phyloP scores from a whole-genome alignment of 1,140 invertebrate species.

The Aphaenogaster floridana region DNA sequence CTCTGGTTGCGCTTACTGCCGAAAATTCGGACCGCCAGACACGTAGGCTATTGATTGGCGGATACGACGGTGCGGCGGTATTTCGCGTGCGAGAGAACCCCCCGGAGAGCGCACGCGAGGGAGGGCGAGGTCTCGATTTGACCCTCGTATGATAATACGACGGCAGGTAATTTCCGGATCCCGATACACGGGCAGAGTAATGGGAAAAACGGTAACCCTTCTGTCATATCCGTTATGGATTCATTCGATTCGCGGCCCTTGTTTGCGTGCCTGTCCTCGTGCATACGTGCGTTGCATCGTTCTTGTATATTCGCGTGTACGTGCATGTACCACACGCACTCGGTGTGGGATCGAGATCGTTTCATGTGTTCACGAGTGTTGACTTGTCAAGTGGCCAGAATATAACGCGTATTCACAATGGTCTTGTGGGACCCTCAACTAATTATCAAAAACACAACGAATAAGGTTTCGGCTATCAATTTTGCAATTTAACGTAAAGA shows the following conservation, averaged over 20 bases:
- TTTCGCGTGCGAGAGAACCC: conserved; percentile 65
- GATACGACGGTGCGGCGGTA: conserved; percentile 58
- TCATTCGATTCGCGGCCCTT: conserved; percentile 67
- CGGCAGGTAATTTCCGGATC: conserved; percentile 78
- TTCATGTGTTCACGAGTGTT: conserved; percentile 57
- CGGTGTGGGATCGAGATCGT: conserved; percentile 5
- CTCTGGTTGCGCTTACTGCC: conserved; percentile 39
- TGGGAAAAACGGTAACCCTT: conserved; percentile 78
- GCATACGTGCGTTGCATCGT: neutral
- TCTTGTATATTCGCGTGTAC: neutral
- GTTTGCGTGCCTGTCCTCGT: conserved; percentile 33
- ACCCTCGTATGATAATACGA: conserved; percentile 77
- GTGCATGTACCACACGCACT: conserved; percentile 18
- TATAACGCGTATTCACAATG: conserved; percentile 19
- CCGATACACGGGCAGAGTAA: conserved; percentile 74
- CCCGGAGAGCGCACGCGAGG: conserved; percentile 21
- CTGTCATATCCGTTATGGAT: conserved; percentile 77
- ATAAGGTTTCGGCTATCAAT: neutral
- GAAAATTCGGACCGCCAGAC: conserved; percentile 68
- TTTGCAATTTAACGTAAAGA: neutral
- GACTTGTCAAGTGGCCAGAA: conserved; percentile 23
- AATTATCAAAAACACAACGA: conserved; percentile 7
- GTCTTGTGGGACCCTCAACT: neutral
- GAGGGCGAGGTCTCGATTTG: conserved; percentile 72
- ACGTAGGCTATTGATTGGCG: conserved; percentile 76